Percentiles rank a stretch among this genome's conserved stretches.
Evolutionary conservation across 2,888 invertebrate species (phyloP).

Genomic region (Eudemis profundana): DNA sequence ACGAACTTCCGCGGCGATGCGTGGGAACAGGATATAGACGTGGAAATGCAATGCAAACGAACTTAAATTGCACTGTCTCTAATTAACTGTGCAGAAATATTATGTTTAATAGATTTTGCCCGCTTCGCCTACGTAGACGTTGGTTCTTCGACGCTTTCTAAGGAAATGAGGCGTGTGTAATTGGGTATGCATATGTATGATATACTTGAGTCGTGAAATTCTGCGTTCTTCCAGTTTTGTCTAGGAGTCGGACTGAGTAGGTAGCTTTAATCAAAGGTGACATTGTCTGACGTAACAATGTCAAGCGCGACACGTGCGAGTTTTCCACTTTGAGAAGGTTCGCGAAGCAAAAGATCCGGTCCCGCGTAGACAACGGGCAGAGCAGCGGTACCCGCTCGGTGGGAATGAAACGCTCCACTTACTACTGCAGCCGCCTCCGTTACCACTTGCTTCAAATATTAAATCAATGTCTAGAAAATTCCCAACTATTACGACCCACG

Average conservation of each 20-base stretch:
- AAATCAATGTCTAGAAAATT: conserved; percentile 23
- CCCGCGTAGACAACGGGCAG: conserved; percentile 62
- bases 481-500: conserved; percentile 25
- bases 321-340: conserved; percentile 60
- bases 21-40: conserved; percentile 63
- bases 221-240: conserved; percentile 4
- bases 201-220: no score
- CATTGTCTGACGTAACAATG: conserved; percentile 13
- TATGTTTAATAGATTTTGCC: conserved; percentile 11
- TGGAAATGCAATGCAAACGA: conserved; percentile 25
- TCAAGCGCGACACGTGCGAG: conserved; percentile 6
- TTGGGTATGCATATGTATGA: no score
- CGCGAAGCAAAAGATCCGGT: conserved; percentile 68
- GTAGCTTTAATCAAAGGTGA: conserved; percentile 15
- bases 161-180: not conserved
- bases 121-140: conserved; percentile 1
- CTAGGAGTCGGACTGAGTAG: not conserved
- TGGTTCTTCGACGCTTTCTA: not conserved
- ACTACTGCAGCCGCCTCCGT: conserved; percentile 58
- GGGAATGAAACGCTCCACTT: conserved; percentile 80
- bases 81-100: conserved; percentile 47
- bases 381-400: conserved; percentile 69
- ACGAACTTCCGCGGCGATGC: conserved; percentile 63
- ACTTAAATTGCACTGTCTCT: conserved; percentile 25
- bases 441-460: conserved; percentile 42